Conservation (phyloP, 1,140 invertebrate genomes). For the Charaxes varanes region DNA sequence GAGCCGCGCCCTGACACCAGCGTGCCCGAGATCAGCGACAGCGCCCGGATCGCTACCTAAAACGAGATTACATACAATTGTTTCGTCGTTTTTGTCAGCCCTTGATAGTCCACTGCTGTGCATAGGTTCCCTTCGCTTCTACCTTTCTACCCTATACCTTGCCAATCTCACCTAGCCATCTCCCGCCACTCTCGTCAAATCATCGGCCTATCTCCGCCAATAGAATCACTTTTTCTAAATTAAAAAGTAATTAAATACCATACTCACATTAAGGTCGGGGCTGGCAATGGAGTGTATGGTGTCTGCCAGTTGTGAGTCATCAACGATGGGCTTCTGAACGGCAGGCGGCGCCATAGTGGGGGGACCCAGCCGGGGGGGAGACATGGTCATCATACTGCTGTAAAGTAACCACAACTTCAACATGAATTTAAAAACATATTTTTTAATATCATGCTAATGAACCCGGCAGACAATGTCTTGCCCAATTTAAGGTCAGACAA, state of each 20-base stretch:
- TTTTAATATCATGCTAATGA: too few species aligned
- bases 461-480: too few species aligned
- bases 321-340: conserved; percentile 29
- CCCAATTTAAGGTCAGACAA: too few species aligned
- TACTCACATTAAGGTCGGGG: conserved; percentile 76
- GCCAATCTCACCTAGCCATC: too few species aligned
- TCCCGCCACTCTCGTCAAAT: too few species aligned
- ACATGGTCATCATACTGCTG: conserved; percentile 44
- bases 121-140: too few species aligned
- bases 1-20: conserved; percentile 80
- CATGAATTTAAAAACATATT: too few species aligned
- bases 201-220: not conserved
- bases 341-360: conserved; percentile 37
- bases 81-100: not conserved
- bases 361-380: conserved; percentile 37
- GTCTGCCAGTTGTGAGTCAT: conserved; percentile 73
- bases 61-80: not conserved
- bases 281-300: conserved; percentile 82
- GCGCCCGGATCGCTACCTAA: conserved; percentile 76
- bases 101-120: too few species aligned
- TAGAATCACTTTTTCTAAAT: not conserved
- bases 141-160: too few species aligned
- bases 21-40: conserved; percentile 79
- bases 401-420: too few species aligned
- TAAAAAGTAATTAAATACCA: not conserved